Evolutionary conservation across 1,140 invertebrate genomes (phyloP), one percentile per base, ranked within the genome.

Genomic region (Solen grandis): DNA sequence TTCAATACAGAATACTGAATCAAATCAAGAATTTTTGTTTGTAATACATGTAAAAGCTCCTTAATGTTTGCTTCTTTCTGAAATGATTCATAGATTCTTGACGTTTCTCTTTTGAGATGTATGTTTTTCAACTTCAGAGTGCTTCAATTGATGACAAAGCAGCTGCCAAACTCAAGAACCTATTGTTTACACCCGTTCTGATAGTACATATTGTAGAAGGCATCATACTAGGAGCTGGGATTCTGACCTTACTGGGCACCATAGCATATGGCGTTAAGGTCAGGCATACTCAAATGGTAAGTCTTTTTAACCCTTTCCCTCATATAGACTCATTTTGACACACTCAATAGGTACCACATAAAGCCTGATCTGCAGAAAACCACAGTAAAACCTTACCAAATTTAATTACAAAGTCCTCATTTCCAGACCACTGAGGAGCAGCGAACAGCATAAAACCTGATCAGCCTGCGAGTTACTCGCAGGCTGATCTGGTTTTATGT

Each of bases 121-220:
- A 50, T 25, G 29, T 19, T 13, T 81, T 22, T 29, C 54, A 33
- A 46, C 81, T 52, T 35, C 78, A 84, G 81, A 86, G 79, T 80
- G 81, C 82, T 16, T 68, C 81, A n/a, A 78, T 84, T 41, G 86
- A 88, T 82, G 86, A 88, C 33, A 76, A 79, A 16, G 81, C 77
- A 69, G 85, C 86, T 8, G 35, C 73, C 1, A 83, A 82, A 70
- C 63, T 88, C 33, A 66, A 83, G 41, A 60, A 41, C 22, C 38
- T 84, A 46, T 79, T 88, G 63, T 85, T 88, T 41, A 78, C 68
- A 0, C 86, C 86, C 2, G 27, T 88, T 55, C 35, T 69, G 27
- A 62, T 85, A n/a, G 41, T 77, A 25, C 50, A 82, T 10, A 55
- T 81, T 10, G 41, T 79, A 1, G 75, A 88, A 66, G 83, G 81